Conservation (phyloP, 2,888 invertebrate genomes). For the Tanaodytes sp. region DNA sequence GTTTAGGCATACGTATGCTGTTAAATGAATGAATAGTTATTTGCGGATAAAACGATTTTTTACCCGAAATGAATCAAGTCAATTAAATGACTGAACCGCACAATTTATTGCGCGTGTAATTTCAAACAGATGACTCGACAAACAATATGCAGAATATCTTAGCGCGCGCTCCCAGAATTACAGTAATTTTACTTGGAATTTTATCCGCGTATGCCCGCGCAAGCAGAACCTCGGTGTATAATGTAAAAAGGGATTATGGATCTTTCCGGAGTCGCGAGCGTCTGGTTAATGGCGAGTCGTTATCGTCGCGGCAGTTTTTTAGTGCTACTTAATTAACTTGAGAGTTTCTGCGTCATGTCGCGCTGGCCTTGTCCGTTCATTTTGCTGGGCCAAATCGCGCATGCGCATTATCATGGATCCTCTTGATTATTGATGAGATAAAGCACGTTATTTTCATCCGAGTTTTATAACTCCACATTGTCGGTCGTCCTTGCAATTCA, state of each 20-base stretch:
- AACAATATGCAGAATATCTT: too few relatives aligned
- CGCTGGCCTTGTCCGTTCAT: conserved; percentile 22
- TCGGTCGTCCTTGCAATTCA: too few relatives aligned
- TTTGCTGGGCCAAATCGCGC: conserved; percentile 5
- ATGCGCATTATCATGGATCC: conserved; percentile 26
- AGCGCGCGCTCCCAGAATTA: too few relatives aligned
- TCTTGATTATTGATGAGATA: conserved; percentile 38
- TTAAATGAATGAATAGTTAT: too few relatives aligned
- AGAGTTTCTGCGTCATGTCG: conserved; percentile 34
- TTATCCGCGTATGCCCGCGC: conserved; percentile 10
- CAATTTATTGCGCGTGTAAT: too few relatives aligned
- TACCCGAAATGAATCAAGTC: too few relatives aligned
- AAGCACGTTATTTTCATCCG: conserved; percentile 37
- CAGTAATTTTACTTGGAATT: too few relatives aligned
- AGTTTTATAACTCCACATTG: conserved; percentile 46
- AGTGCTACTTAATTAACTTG: conserved; percentile 47
- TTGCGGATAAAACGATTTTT: too few relatives aligned
- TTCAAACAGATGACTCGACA: too few relatives aligned
- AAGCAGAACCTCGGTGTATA: conserved; percentile 29
- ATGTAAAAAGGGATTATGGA: conserved; percentile 29
- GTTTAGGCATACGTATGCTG: too few relatives aligned
- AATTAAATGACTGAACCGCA: too few relatives aligned
- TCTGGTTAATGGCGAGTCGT: conserved; percentile 44
- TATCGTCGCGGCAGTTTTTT: conserved; percentile 46
- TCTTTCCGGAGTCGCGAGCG: conserved; percentile 37